Percentiles rank a stretch among this genome's conserved stretches.
These are phyloP conservation scores for Isotomurus palustris DNA, from an alignment of 2,888 invertebrate genomes.

Conservation along the genomic window DNA sequence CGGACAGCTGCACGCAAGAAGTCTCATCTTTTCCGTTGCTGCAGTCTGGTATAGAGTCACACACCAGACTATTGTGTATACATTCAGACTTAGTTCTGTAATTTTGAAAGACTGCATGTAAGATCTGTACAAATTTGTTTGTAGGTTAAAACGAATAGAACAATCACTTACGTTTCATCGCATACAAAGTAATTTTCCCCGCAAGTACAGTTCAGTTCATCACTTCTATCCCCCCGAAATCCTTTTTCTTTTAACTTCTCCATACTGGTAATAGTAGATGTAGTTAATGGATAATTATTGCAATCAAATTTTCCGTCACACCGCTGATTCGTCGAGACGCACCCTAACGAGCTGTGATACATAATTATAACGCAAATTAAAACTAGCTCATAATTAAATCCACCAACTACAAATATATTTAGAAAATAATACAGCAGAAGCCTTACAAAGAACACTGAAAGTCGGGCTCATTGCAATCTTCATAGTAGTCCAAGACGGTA, in stretches of 20 bases:
- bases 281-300: neutral
- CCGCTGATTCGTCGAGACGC: neutral
- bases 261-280: no score
- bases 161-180: neutral
- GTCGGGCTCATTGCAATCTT: neutral
- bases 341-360: neutral
- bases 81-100: conserved; percentile 1
- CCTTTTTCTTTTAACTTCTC: neutral
- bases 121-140: neutral
- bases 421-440: neutral
- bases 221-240: conserved; percentile 20
- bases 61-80: conserved; percentile 18
- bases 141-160: neutral
- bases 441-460: neutral
- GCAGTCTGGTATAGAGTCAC: conserved; percentile 23
- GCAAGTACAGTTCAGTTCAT: conserved; percentile 15
- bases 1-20: conserved; percentile 13
- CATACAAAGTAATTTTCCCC: conserved; percentile 16
- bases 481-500: no score
- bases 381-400: no score
- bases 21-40: conserved; percentile 22
- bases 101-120: neutral
- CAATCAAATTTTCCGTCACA: neutral
- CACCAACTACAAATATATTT: no score
- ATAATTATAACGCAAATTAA: no score